phyloP scores from a whole-genome alignment of 2,113 vertebrate species.

The Sinocyclocheilus anophthalmus region DNA sequence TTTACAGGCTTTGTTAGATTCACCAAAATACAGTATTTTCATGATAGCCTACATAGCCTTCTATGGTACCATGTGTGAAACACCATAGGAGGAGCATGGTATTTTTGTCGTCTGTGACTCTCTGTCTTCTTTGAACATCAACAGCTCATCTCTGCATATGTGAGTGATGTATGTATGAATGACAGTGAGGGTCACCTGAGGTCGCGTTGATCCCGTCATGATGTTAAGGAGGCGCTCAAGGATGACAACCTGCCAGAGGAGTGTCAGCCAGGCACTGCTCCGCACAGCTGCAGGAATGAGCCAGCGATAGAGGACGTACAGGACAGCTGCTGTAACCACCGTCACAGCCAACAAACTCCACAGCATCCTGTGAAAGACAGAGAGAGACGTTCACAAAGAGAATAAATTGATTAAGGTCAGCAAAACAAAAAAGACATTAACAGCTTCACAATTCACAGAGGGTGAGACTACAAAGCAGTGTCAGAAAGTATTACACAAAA shows the following conservation, averaged over 20 bases:
- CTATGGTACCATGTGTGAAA: background rate
- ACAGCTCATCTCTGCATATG: background rate
- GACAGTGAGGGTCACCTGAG: constrained; percentile 51
- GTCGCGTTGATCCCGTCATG: constrained; percentile 54
- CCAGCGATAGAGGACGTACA: constrained; percentile 53
- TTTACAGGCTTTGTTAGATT: background rate
- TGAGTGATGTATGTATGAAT: background rate
- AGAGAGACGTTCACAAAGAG: background rate
- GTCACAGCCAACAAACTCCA: constrained; percentile 34
- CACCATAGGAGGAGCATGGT: background rate
- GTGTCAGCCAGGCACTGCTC: constrained; percentile 21
- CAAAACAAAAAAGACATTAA: background rate
- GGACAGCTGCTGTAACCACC: constrained; percentile 33
- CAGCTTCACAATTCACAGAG: background rate
- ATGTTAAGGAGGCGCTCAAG: constrained; percentile 45
- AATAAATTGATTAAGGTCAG: background rate
- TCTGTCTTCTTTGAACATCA: background rate
- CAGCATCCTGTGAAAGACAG: constrained; percentile 54
- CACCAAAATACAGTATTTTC: background rate
- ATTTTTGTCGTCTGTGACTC: background rate
- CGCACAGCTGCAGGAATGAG: constrained; percentile 57
- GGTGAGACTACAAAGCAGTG: background rate
- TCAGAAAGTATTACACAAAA: background rate
- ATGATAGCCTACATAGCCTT: background rate
- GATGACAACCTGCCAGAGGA: constrained; percentile 59